phyloP scores from a whole-genome alignment of 1,140 invertebrate genomes.

The Tetramorium parvispinum region DNA sequence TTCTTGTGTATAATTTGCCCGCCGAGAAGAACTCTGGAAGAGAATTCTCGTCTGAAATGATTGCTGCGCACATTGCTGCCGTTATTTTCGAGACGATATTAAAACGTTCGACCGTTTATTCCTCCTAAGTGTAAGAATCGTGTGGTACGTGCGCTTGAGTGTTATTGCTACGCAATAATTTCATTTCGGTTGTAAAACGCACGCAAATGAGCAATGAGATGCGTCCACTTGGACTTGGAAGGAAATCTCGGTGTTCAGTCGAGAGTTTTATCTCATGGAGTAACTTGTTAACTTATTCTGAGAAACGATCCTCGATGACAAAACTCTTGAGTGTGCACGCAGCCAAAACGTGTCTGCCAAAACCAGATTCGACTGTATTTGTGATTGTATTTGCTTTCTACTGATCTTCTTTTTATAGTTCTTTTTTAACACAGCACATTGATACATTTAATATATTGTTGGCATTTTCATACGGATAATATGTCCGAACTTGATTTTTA shows the following conservation, averaged over 20 bases:
- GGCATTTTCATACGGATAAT: background rate
- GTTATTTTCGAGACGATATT: constrained; percentile 39
- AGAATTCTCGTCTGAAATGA: background rate
- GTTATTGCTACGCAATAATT: constrained; percentile 42
- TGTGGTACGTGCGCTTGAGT: background rate
- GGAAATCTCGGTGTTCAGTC: background rate
- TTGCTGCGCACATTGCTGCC: constrained; percentile 17
- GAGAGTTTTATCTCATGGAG: background rate
- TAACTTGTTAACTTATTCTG: constrained; percentile 15
- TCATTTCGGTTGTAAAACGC: constrained; percentile 9
- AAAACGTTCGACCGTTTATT: constrained; percentile 4
- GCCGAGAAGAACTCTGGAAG: background rate
- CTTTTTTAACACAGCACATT: background rate
- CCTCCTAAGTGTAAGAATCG: background rate
- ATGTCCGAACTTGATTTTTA: background rate
- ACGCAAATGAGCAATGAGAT: background rate
- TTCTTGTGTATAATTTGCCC: constrained; percentile 26
- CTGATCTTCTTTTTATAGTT: background rate
- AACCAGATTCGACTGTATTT: constrained; percentile 7
- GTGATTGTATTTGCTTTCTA: constrained; percentile 1
- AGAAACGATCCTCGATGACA: background rate
- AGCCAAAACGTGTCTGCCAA: constrained; percentile 33
- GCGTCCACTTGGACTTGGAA: background rate
- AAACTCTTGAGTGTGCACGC: background rate
- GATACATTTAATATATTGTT: constrained; percentile 1